Percentiles rank a stretch among this genome's conserved stretches.
These are phyloP conservation scores for Hofmannophila pseudospretella DNA, from an alignment of 2,888 invertebrate genomes.

Conservation along the genomic window DNA sequence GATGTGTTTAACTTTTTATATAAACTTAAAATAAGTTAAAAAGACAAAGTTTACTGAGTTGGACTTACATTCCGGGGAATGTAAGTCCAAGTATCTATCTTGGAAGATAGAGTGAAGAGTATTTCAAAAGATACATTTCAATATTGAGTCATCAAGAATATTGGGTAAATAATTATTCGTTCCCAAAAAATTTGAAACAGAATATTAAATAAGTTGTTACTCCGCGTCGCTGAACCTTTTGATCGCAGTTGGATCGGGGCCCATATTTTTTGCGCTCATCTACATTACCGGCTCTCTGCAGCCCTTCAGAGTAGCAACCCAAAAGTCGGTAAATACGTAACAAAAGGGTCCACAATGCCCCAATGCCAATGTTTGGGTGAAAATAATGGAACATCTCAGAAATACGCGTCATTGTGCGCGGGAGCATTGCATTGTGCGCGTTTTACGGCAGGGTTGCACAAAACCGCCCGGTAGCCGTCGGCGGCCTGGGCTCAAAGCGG, in stretches of 20 bases:
- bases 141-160: neutral
- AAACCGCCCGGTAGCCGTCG: slow-evolving; percentile 71
- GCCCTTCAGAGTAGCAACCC: slow-evolving; percentile 62
- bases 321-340: slow-evolving; percentile 73
- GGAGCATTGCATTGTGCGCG: slow-evolving; percentile 47
- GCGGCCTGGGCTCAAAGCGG: slow-evolving; percentile 55
- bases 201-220: slow-evolving; percentile 35
- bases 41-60: too few relatives aligned
- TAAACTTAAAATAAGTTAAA: too few relatives aligned
- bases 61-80: too few relatives aligned
- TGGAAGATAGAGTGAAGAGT: neutral
- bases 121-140: neutral
- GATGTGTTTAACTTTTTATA: too few relatives aligned
- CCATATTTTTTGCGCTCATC: slow-evolving; percentile 40
- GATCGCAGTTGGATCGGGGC: slow-evolving; percentile 31
- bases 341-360: slow-evolving; percentile 64
- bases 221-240: slow-evolving; percentile 17
- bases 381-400: slow-evolving; percentile 68
- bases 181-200: slow-evolving; percentile 21
- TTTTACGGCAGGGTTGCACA: slow-evolving; percentile 56
- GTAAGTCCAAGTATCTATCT: neutral
- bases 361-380: slow-evolving; percentile 73
- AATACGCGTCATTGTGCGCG: slow-evolving; percentile 52
- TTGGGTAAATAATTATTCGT: too few relatives aligned
- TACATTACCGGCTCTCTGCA: slow-evolving; percentile 35